Base-by-base conservation (phyloP, 1,140 invertebrate genomes). In the Drosophila seguyi region DNA sequence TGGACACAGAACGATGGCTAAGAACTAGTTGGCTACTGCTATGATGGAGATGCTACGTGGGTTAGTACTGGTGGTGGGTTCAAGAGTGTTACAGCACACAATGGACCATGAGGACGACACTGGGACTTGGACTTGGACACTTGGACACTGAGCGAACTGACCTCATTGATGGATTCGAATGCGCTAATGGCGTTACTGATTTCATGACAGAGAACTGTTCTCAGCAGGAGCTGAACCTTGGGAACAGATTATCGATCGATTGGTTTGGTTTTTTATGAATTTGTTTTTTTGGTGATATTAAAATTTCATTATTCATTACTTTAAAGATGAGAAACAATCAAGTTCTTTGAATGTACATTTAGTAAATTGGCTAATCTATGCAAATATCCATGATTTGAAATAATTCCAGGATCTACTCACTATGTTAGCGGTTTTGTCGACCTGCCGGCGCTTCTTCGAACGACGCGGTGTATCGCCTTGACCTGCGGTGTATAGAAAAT, bases 381-480 rank as follows among this genome's bases (percentile, higher is more conserved):
- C 80, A 75, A 56, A 55, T 53, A 76, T 81, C 69, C 67, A 66
- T 73, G 56, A 79, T 59, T 72, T 48, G 60, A 73, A 38, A 79
- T 68, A 72, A 65, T 69, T 52, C 63, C 77, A 79, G 65, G 56
- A 79, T 84, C 59, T 92, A 93, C 92, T 93, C 84, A 93, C 92
- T 81, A 93, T 93, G 76, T 93, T 93, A 31, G 81, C 75, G 56
- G 86, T 69, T 67, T 93, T 93, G 53, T 93, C 92, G 8, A 87
- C 67, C 63, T 91, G 92, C 45, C 92, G 81, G 48, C 92, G 80
- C 59, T 93, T 93, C 73, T 92, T 91, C n/a, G 92, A 92, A 13
- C 92, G 82, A 55, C 92, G 82, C 4, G 91, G 84, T 18, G 92
- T 91, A 61, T 92, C 91, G 41, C 60, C 71, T 83, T 92, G 91